Percentiles rank a stretch among this genome's conserved stretches.
Evolutionary conservation across 2,113 vertebrate genomes (phyloP).

Genomic region (Ahaetulla prasina): DNA sequence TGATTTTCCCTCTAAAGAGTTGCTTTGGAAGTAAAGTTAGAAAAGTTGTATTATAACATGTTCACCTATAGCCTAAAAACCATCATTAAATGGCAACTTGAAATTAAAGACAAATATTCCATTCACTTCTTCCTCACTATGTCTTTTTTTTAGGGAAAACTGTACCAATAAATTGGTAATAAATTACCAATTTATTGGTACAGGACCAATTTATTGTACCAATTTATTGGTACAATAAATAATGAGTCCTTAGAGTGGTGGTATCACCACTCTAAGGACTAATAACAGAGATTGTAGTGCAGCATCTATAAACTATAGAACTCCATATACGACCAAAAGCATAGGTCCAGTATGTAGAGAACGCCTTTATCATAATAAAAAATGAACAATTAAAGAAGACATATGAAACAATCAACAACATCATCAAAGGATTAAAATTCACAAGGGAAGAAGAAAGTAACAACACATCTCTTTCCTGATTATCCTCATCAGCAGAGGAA

Average conservation of each 20-base stretch:
- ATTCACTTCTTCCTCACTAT: background rate
- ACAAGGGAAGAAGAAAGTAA: background rate
- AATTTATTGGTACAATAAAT: too few species aligned
- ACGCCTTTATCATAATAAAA: background rate
- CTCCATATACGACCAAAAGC: background rate
- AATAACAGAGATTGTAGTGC: background rate
- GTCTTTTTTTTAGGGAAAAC: background rate
- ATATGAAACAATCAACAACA: background rate
- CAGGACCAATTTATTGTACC: too few species aligned
- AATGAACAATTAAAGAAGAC: background rate
- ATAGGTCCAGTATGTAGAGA: background rate
- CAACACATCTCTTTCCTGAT: background rate
- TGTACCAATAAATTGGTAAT: too few species aligned
- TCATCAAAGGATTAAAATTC: background rate
- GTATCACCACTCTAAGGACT: background rate
- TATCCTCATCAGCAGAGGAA: background rate
- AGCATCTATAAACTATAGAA: background rate
- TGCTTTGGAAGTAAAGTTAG: background rate
- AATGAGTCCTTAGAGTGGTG: too few species aligned
- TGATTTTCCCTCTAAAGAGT: background rate
- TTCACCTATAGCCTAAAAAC: background rate
- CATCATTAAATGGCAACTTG: background rate
- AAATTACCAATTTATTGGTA: too few species aligned
- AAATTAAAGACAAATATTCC: background rate
- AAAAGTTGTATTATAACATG: background rate